phyloP scores from a whole-genome alignment of 2,888 invertebrate species.

The Anagyrus pseudococci region DNA sequence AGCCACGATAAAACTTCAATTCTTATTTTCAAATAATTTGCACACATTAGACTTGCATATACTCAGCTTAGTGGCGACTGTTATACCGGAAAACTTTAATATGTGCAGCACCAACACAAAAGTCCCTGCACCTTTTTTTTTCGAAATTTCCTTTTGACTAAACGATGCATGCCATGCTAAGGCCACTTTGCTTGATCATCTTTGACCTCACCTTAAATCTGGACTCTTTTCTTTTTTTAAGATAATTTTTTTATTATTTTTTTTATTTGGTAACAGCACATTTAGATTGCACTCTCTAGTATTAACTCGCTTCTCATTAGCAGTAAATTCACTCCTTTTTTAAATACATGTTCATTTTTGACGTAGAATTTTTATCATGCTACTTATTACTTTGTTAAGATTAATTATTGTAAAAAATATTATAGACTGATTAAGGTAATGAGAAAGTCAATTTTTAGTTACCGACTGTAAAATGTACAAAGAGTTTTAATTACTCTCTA shows the following conservation, averaged over 20 bases:
- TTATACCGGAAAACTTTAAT: slow-evolving; percentile 30
- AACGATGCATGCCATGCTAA: slow-evolving; percentile 46
- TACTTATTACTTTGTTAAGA: slow-evolving; percentile 29
- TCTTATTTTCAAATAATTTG: slow-evolving; percentile 31
- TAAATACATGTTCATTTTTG: slow-evolving; percentile 29
- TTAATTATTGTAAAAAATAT: slow-evolving; percentile 22
- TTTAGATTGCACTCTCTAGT: slow-evolving; percentile 37
- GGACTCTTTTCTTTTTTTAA: slow-evolving; percentile 38
- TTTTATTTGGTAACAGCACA: slow-evolving; percentile 38
- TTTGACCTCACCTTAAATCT: slow-evolving; percentile 43
- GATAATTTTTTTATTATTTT: not conserved
- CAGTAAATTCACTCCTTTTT: slow-evolving; percentile 32
- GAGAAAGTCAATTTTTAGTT: slow-evolving; percentile 35
- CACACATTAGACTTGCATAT: slow-evolving; percentile 37
- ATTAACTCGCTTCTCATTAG: slow-evolving; percentile 41
- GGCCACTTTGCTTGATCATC: slow-evolving; percentile 46
- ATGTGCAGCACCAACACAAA: slow-evolving; percentile 37
- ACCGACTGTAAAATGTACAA: slow-evolving; percentile 32
- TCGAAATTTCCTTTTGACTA: slow-evolving; percentile 26
- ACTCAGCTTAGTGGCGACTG: slow-evolving; percentile 34
- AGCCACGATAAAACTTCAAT: slow-evolving; percentile 23
- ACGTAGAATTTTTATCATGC: slow-evolving; percentile 29
- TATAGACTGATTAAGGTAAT: slow-evolving; percentile 19
- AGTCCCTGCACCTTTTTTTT: slow-evolving; percentile 36
- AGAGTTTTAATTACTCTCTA: slow-evolving; percentile 31